A percentile compares a stretch with the other conserved stretches of the same genome.
phyloP scores from a whole-genome alignment of 1,140 invertebrate genomes.

The Cheumatopsyche charites region DNA sequence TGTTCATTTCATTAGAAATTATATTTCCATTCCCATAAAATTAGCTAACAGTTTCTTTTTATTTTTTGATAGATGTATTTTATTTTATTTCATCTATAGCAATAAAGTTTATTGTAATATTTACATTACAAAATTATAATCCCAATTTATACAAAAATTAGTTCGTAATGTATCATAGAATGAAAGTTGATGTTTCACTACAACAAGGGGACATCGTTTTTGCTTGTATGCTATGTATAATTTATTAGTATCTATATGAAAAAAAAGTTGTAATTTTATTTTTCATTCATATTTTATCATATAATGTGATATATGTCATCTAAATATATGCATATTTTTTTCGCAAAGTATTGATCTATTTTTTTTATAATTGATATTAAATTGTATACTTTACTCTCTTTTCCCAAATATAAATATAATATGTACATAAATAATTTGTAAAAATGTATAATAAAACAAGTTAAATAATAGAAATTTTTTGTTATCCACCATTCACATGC shows the following conservation, averaged over 20 bases:
- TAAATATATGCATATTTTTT: neutral
- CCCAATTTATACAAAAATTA: neutral
- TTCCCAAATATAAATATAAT: neutral
- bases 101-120: too few species aligned
- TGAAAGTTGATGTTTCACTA: too few species aligned
- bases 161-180: neutral
- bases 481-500: neutral
- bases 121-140: neutral
- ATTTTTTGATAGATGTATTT: neutral
- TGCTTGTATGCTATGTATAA: too few species aligned
- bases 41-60: neutral
- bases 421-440: slow-evolving; percentile 12
- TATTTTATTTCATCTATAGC: neutral
- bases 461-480: neutral
- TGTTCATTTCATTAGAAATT: neutral
- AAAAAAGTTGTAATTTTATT: neutral
- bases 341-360: neutral
- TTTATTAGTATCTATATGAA: neutral
- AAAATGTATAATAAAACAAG: slow-evolving; percentile 4
- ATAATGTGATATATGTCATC: neutral
- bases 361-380: neutral
- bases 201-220: too few species aligned
- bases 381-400: neutral
- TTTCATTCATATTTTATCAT: neutral
- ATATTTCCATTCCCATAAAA: too few species aligned